Evolutionary conservation across 2,113 vertebrate species (phyloP).

Genomic region (Otis tarda): DNA sequence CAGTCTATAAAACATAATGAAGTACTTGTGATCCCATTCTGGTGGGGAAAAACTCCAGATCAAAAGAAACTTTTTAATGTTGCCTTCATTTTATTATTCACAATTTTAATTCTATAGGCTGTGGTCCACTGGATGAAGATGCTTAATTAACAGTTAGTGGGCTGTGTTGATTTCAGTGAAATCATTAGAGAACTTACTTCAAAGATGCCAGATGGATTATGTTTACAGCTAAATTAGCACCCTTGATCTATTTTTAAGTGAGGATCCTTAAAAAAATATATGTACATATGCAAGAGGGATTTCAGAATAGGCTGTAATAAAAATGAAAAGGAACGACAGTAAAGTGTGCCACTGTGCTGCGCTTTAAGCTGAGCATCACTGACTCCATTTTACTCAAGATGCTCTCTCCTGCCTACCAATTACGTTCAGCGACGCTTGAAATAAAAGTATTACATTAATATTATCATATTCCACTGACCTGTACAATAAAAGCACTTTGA

Average conservation of each 20-base stretch:
- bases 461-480: neutral
- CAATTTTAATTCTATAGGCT: constrained; percentile 13
- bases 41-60: neutral
- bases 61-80: constrained; percentile 31
- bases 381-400: neutral
- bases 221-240: constrained; percentile 1
- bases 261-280: neutral
- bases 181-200: constrained; percentile 19
- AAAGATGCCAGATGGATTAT: neutral
- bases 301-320: neutral
- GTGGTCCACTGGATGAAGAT: neutral
- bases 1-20: constrained; percentile 26
- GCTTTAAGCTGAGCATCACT: neutral
- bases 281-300: neutral
- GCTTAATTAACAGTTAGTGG: constrained; percentile 21
- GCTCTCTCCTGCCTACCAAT: neutral
- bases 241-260: constrained; percentile 13
- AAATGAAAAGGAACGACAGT: neutral
- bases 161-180: neutral
- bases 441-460: neutral
- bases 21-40: constrained; percentile 38
- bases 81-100: constrained; percentile 34
- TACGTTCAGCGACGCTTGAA: neutral
- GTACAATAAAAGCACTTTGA: neutral
- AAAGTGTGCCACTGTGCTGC: neutral